These are phyloP conservation scores for Tauraco hartlaubi DNA, from an alignment of 2,797 vertebrate genomes.

Conservation along the genomic window DNA sequence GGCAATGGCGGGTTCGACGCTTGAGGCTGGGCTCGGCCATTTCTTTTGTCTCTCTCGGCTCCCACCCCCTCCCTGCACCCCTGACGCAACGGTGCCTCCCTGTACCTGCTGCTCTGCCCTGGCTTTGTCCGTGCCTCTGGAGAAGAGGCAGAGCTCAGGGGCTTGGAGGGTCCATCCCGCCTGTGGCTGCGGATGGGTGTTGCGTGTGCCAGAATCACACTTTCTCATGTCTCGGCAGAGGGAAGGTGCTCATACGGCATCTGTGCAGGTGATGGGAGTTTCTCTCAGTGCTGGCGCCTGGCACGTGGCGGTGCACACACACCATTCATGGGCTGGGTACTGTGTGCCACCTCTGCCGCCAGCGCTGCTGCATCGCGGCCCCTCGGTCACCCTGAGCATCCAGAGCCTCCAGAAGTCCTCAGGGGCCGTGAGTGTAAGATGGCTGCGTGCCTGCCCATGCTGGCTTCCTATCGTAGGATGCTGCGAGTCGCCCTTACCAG, in stretches of 20 bases:
- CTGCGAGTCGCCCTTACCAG: fast-evolving
- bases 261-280: not conserved
- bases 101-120: not conserved
- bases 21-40: not conserved
- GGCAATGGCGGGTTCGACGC: not conserved
- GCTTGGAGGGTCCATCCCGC: not conserved
- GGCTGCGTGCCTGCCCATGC: fast-evolving
- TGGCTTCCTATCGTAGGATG: not conserved
- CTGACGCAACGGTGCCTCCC: not conserved
- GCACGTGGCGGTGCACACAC: fast-evolving
- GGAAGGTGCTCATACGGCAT: not conserved
- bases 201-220: fast-evolving
- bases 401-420: not conserved
- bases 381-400: fast-evolving
- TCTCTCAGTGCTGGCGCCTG: not conserved
- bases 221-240: not conserved
- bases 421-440: not conserved
- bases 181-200: not conserved
- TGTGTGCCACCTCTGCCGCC: fast-evolving
- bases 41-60: slow-evolving; percentile 40
- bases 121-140: fast-evolving
- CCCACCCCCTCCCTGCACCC: not conserved
- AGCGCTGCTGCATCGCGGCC: fast-evolving
- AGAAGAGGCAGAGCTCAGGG: not conserved
- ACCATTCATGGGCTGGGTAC: fast-evolving